Evolutionary conservation across 2,888 invertebrate genomes (phyloP), one percentile per base, ranked within the genome.

Genomic region (Scotopteryx bipunctaria): DNA sequence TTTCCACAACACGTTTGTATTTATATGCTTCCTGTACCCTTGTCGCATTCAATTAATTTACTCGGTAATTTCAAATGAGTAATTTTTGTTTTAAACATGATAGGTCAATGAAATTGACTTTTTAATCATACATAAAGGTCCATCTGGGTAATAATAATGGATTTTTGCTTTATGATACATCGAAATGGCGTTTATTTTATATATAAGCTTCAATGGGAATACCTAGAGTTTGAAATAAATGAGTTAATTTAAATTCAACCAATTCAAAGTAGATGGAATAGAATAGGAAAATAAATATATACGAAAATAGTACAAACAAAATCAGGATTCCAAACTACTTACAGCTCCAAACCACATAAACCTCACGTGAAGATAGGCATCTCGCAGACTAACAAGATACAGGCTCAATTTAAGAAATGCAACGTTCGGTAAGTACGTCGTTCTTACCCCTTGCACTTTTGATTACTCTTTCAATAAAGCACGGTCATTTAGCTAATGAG

Each of bases 401-500:
- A 27, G 27, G 13, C 33, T 21, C 13, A 9, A 11, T 47, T 29
- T 25, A 42, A 51, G 43, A 37, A 59, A 54, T 54, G 52, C 46
- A 57, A 35, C 21, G 31, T 50, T 42, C 31, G 29, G 38, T 33
- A 38, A 37, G 25, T 51, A 55, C 43, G 21, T 32, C 31, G 25
- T 23, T 29, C n/a, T 13, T 42, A 38, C 25, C 32, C 40, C 17
- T 41, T 55, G 53, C 56, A 52, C 51, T 60, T 63, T 58, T 63
- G 58, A 58, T 61, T 59, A 62, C 79, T 76, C 71, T 81, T 83
- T 81, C 76, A 84, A 85, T 83, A 83, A 80, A 75, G 69, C 73
- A 80, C 79, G 80, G 84, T 83, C 81, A 84, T 86, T 87, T 84
- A 81, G 83, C 80, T 87, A 87, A 88, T 86, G 87, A 86, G 83